A percentile compares a stretch with the other conserved stretches of the same genome.
phyloP scores from a whole-genome alignment of 2,113 vertebrate species.

The Serilophus lunatus region DNA sequence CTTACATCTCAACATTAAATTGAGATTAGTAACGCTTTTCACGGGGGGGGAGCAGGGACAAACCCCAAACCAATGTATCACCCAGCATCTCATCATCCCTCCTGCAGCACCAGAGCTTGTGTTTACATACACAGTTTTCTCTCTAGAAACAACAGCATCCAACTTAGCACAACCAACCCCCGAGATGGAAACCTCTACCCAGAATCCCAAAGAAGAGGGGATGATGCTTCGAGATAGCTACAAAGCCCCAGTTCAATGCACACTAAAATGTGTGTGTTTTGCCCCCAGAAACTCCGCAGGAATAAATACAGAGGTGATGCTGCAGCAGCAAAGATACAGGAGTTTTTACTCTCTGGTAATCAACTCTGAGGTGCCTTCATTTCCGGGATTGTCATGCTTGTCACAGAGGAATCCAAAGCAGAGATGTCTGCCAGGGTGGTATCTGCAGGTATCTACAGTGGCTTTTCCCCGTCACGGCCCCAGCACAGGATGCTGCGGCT shows the following conservation, averaged over 20 bases:
- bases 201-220: background rate
- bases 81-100: background rate
- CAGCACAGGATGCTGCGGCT: background rate
- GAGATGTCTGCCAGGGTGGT: background rate
- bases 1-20: background rate
- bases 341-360: background rate
- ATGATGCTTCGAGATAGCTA: background rate
- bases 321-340: background rate
- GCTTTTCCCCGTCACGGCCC: background rate
- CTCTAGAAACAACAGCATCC: background rate
- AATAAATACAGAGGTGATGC: background rate
- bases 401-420: background rate
- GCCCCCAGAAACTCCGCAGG: background rate
- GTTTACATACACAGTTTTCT: background rate
- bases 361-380: background rate
- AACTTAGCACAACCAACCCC: background rate
- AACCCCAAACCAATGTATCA: background rate
- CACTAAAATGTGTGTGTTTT: fast-evolving
- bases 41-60: background rate
- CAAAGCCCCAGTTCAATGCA: background rate
- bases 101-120: background rate
- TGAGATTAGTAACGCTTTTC: background rate
- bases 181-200: background rate
- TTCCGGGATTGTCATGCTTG: background rate
- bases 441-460: background rate